Conservation (phyloP, 53 echinoderm and acorn worm genomes). For the Henricia sp. region DNA sequence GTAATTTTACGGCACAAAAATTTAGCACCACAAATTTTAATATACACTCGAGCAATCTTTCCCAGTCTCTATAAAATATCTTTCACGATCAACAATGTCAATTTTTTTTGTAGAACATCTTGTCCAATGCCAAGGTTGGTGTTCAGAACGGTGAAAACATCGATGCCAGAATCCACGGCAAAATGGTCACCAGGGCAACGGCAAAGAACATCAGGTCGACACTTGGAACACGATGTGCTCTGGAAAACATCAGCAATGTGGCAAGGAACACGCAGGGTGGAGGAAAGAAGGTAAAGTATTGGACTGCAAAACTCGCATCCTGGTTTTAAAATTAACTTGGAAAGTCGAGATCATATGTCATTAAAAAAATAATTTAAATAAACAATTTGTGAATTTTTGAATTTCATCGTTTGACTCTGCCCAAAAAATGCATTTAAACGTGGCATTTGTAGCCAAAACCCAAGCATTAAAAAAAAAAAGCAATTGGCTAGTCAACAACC, state of each 20-base stretch:
- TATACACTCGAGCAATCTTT: no score
- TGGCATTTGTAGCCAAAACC: no score
- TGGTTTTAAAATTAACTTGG: not conserved
- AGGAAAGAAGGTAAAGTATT: constrained; percentile 66
- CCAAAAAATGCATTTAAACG: not conserved
- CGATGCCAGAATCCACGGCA: constrained; percentile 61
- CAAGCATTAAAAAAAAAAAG: no score
- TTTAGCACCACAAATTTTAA: no score
- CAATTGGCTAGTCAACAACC: no score
- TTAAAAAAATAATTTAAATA: not conserved
- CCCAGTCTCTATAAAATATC: no score
- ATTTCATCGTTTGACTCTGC: not conserved
- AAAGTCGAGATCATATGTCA: not conserved
- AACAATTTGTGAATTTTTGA: no score
- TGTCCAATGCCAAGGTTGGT: constrained; percentile 37
- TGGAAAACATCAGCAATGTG: constrained; percentile 89
- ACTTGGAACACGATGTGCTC: constrained; percentile 71
- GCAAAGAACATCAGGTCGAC: constrained; percentile 50
- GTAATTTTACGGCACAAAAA: no score
- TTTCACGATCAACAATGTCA: no score
- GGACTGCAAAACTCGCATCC: not conserved
- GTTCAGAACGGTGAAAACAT: constrained; percentile 65
- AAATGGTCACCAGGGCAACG: constrained; percentile 67
- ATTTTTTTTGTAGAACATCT: constrained; percentile 14
- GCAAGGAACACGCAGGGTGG: constrained; percentile 48